Evolutionary conservation across 1,140 invertebrate species (phyloP).

Genomic region (Coelopa frigida): DNA sequence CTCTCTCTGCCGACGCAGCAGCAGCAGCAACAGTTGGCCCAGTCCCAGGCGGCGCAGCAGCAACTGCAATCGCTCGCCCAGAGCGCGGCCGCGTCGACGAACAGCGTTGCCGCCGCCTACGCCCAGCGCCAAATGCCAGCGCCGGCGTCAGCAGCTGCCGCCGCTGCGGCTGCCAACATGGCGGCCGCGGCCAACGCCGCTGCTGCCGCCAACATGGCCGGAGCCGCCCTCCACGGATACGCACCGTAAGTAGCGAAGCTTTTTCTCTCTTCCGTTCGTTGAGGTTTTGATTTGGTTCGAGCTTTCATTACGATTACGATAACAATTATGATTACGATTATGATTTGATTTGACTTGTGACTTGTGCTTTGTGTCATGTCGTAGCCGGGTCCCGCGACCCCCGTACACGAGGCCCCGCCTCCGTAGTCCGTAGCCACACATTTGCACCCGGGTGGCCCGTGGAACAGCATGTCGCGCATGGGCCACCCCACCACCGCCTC

Average conservation of each 20-base stretch:
- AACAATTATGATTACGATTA: too few relatives aligned
- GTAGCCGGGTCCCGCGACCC: too few relatives aligned
- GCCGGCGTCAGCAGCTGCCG: conserved; percentile 53
- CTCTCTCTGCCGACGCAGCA: conserved; percentile 30
- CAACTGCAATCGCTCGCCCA: conserved; percentile 17
- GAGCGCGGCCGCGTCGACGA: conserved; percentile 21
- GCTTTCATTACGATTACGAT: too few relatives aligned
- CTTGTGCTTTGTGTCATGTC: too few relatives aligned
- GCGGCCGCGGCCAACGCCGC: conserved; percentile 57
- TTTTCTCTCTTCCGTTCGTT: too few relatives aligned
- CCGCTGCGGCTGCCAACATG: conserved; percentile 57
- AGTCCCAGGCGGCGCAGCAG: conserved; percentile 18
- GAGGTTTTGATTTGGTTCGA: background rate
- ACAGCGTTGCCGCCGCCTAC: conserved; percentile 51
- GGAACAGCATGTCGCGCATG: too few relatives aligned
- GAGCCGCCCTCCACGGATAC: conserved; percentile 69
- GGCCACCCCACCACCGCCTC: too few relatives aligned
- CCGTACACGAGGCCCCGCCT: too few relatives aligned
- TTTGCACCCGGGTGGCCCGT: too few relatives aligned
- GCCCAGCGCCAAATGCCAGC: conserved; percentile 54
- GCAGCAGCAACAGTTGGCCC: conserved; percentile 23
- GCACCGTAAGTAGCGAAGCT: conserved; percentile 72
- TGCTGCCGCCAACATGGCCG: conserved; percentile 44
- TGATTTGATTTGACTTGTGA: too few relatives aligned
- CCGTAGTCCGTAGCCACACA: too few relatives aligned